A percentile compares a stretch with the other conserved stretches of the same genome.
Conservation (phyloP, 2,888 invertebrate genomes). For the Octonoba sinensis region DNA sequence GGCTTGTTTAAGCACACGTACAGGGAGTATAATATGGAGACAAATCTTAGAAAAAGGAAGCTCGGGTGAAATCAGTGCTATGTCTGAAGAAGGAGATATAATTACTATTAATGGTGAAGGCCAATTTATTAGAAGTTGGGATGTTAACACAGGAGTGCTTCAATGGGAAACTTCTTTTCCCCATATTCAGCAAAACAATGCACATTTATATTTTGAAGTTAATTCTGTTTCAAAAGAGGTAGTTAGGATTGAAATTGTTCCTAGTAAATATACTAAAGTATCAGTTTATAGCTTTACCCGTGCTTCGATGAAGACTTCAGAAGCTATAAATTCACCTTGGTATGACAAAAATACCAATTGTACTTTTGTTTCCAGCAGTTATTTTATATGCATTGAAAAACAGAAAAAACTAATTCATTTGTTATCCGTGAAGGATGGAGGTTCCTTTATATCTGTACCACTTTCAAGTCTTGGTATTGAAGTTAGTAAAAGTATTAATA, state of each 20-base stretch:
- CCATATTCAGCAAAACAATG: constrained; percentile 69
- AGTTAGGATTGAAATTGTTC: constrained; percentile 39
- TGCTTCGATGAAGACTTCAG: constrained; percentile 53
- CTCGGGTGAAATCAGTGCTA: constrained; percentile 76
- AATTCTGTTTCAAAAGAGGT: constrained; percentile 51
- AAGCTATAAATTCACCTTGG: constrained; percentile 42
- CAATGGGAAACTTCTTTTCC: constrained; percentile 67
- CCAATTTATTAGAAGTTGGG: constrained; percentile 82
- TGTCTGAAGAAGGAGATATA: constrained; percentile 69
- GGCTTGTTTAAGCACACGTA: constrained; percentile 84
- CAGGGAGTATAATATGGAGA: constrained; percentile 84
- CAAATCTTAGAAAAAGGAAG: constrained; percentile 80
- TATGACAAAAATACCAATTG: constrained; percentile 43
- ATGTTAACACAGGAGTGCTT: constrained; percentile 77
- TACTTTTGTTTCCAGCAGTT: constrained; percentile 54
- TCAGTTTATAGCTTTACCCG: constrained; percentile 43
- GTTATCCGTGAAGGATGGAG: constrained; percentile 57
- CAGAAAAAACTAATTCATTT: constrained; percentile 53
- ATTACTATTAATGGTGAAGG: constrained; percentile 82
- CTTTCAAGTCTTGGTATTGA: constrained; percentile 61
- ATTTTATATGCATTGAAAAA: constrained; percentile 64
- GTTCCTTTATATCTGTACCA: constrained; percentile 61
- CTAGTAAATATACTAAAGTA: constrained; percentile 32
- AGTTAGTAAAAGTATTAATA: background rate
- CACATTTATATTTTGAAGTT: constrained; percentile 36